These are phyloP conservation scores for Tetramorium bicarinatum DNA, from an alignment of 2,888 invertebrate genomes.

Conservation along the genomic window DNA sequence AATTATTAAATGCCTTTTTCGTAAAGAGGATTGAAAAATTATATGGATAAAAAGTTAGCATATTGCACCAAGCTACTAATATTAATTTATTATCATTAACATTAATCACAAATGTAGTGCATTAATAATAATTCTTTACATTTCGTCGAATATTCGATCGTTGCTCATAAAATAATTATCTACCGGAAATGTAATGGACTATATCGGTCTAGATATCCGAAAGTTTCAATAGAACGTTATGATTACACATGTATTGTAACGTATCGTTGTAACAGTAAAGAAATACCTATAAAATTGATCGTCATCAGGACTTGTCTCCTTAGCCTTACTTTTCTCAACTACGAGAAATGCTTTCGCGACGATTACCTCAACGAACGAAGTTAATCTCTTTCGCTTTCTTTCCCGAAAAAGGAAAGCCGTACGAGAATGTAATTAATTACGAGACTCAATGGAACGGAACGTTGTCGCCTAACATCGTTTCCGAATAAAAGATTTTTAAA, in stretches of 20 bases:
- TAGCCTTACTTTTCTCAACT: background rate
- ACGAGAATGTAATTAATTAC: background rate
- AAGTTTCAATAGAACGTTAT: background rate
- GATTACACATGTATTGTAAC: background rate
- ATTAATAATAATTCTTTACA: constrained; percentile 5
- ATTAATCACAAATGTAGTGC: background rate
- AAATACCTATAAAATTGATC: background rate
- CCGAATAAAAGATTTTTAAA: background rate
- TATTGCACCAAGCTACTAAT: background rate
- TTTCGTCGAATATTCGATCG: background rate
- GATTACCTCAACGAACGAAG: background rate
- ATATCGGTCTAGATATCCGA: background rate
- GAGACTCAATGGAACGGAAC: no score
- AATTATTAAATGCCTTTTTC: no score
- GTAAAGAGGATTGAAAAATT: background rate
- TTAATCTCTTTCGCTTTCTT: background rate
- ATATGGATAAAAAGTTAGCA: background rate
- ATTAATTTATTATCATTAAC: background rate
- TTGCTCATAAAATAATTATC: background rate
- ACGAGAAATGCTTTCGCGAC: background rate
- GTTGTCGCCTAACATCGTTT: background rate
- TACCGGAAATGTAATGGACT: background rate
- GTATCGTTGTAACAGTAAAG: background rate
- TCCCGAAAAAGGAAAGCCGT: background rate
- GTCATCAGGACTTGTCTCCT: background rate